phyloP scores from a whole-genome alignment of 2,888 invertebrate species.

The Sclerodermus sp. region DNA sequence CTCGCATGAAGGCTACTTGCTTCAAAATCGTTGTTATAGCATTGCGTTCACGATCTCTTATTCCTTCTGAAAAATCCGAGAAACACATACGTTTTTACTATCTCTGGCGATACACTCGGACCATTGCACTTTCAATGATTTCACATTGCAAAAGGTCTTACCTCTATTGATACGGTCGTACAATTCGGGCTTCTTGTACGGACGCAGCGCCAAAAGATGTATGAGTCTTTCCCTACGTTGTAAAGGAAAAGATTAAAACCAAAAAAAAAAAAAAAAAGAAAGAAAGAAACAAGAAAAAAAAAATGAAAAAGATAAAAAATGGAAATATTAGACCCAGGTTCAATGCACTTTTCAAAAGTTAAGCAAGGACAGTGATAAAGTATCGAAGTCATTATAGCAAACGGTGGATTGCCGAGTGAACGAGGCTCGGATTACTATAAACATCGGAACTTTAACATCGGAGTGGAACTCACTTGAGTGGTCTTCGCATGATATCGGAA shows the following conservation, averaged over 20 bases:
- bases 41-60: conserved; percentile 80
- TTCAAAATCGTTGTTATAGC: conserved; percentile 77
- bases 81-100: too few relatives aligned
- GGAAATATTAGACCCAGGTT: too few relatives aligned
- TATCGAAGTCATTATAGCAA: conserved; percentile 1
- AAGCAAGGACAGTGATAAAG: too few relatives aligned
- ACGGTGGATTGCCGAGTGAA: background rate
- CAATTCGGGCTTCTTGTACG: conserved; percentile 92
- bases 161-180: conserved; percentile 79
- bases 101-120: too few relatives aligned
- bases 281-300: too few relatives aligned
- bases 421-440: background rate
- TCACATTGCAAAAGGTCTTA: too few relatives aligned
- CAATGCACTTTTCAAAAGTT: too few relatives aligned
- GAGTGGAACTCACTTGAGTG: conserved; percentile 67
- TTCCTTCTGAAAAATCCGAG: conserved; percentile 75
- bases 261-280: background rate
- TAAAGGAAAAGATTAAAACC: conserved; percentile 31
- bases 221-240: conserved; percentile 86
- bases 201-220: conserved; percentile 88
- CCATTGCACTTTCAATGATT: too few relatives aligned
- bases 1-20: conserved; percentile 79
- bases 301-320: too few relatives aligned
- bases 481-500: conserved; percentile 71
- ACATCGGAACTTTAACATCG: background rate